These are phyloP conservation scores for Encarsia formosa DNA, from an alignment of 2,888 invertebrate genomes.

Conservation along the genomic window DNA sequence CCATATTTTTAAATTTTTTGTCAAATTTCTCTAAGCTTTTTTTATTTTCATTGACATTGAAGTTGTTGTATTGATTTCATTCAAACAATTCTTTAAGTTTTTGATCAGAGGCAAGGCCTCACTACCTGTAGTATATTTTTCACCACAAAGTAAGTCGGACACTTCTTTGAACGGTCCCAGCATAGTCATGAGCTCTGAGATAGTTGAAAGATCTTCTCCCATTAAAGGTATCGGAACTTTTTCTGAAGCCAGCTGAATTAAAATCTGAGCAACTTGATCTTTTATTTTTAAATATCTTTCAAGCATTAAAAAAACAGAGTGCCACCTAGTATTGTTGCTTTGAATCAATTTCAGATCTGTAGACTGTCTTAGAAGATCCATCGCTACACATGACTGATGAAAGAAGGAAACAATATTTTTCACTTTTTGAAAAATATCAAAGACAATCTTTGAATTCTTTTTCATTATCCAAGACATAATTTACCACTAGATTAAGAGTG, in stretches of 20 bases:
- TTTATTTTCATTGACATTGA: background rate
- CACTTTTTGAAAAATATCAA: constrained; percentile 11
- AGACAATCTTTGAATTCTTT: background rate
- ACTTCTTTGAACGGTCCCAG: constrained; percentile 33
- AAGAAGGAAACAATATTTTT: constrained; percentile 30
- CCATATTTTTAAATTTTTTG: background rate
- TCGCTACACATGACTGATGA: constrained; percentile 25
- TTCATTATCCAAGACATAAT: constrained; percentile 16
- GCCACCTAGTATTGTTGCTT: constrained; percentile 4
- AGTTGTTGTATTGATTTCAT: background rate
- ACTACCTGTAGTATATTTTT: constrained; percentile 31
- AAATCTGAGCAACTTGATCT: constrained; percentile 14
- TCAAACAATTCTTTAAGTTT: constrained; percentile 23
- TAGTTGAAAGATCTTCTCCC: too few relatives aligned
- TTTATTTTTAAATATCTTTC: background rate
- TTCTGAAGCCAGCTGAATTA: too few relatives aligned
- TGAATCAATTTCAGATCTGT: background rate
- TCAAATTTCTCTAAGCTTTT: background rate
- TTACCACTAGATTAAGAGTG: constrained; percentile 28
- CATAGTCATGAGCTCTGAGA: too few relatives aligned
- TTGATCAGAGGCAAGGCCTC: constrained; percentile 24
- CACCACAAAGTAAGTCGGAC: constrained; percentile 32
- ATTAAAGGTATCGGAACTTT: too few relatives aligned
- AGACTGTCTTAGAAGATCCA: constrained; percentile 4
- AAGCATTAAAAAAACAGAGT: background rate